phyloP scores from a whole-genome alignment of 2,797 vertebrate genomes.

The Apogon hyalosoma region DNA sequence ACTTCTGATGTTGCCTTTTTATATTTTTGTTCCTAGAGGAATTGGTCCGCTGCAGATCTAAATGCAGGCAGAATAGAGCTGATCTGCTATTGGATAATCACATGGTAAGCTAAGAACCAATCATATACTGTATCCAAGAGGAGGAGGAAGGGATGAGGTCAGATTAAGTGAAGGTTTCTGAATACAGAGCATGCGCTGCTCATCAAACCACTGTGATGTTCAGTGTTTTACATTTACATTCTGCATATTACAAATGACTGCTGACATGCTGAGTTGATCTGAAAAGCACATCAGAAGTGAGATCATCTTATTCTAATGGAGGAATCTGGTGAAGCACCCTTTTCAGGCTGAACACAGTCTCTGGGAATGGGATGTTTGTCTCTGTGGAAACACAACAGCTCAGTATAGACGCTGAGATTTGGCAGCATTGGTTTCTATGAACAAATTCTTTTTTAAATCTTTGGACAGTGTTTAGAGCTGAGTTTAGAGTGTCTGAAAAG shows the following conservation, averaged over 20 bases:
- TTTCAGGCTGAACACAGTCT: conserved; percentile 57
- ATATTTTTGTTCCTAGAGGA: conserved; percentile 46
- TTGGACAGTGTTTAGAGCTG: no score
- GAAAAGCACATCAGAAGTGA: conserved; percentile 1
- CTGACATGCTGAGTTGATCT: not conserved
- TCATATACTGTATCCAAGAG: conserved; percentile 81
- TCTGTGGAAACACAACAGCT: conserved; percentile 70
- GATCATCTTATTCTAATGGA: not conserved
- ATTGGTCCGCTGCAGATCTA: conserved; percentile 56
- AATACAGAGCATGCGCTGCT: conserved; percentile 2
- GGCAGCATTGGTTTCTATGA: no score
- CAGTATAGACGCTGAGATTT: conserved; percentile 35
- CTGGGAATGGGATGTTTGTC: conserved; percentile 36
- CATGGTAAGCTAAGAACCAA: conserved; percentile 69
- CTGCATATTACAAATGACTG: not conserved
- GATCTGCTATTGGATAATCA: conserved; percentile 72
- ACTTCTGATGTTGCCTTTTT: conserved; percentile 42
- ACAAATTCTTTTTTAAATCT: no score
- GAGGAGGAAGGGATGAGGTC: conserved; percentile 41
- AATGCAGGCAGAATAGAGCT: conserved; percentile 49
- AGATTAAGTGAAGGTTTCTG: conserved; percentile 29
- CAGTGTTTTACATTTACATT: not conserved
- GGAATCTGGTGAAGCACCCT: conserved; percentile 48
- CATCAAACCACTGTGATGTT: not conserved
- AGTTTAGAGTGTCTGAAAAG: no score